These are phyloP conservation scores for Bradypodion ventrale DNA, from an alignment of 2,797 vertebrate genomes.

Conservation along the genomic window DNA sequence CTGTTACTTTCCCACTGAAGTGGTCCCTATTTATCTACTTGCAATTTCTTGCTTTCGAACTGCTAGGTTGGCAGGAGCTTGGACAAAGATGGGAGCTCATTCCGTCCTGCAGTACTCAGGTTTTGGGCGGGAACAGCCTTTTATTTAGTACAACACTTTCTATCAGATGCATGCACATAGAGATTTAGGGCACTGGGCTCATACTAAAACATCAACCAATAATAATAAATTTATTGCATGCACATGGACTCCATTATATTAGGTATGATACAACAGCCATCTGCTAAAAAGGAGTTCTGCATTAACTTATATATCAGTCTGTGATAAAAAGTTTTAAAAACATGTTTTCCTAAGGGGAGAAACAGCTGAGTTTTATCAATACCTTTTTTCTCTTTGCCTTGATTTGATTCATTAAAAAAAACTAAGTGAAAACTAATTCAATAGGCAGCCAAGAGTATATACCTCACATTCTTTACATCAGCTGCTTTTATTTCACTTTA, in stretches of 20 bases:
- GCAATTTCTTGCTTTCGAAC: no score
- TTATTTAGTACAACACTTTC: not conserved
- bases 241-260: not conserved
- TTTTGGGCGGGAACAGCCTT: no score
- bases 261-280: not conserved
- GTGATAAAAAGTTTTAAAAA: not conserved
- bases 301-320: not conserved
- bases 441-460: conserved; percentile 68
- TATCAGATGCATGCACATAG: not conserved
- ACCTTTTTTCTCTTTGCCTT: conserved; percentile 61
- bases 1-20: no score
- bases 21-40: no score
- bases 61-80: no score
- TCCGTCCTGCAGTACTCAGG: no score
- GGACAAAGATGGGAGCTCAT: no score
- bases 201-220: not conserved
- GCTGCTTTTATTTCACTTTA: conserved; percentile 78
- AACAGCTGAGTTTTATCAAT: conserved; percentile 61
- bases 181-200: not conserved
- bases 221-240: not conserved
- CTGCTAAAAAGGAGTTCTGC: not conserved
- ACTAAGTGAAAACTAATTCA: conserved; percentile 68
- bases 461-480: conserved; percentile 69
- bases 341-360: conserved; percentile 30
- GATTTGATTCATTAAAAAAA: conserved; percentile 71